These are phyloP conservation scores for Pterocles burchelli DNA, from an alignment of 2,113 vertebrate species.

Conservation along the genomic window DNA sequence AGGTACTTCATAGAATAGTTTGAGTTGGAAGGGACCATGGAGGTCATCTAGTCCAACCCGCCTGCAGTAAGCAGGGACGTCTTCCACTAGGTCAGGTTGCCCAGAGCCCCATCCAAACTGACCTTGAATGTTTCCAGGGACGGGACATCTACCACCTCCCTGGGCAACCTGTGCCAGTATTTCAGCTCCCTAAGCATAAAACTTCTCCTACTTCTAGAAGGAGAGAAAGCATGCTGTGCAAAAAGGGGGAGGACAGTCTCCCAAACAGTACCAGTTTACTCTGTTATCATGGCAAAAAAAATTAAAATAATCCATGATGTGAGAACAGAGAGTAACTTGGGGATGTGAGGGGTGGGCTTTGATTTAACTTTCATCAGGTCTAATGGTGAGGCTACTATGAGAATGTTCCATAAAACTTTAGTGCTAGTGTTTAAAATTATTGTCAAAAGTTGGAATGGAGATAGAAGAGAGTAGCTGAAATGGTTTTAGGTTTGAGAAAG, in stretches of 20 bases:
- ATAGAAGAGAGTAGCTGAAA: neutral
- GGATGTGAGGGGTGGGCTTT: neutral
- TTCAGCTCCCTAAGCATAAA: too few species aligned
- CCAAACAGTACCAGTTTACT: neutral
- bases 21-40: too few species aligned
- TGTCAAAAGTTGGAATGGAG: neutral
- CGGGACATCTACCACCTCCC: too few species aligned
- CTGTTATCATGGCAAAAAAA: neutral
- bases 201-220: neutral
- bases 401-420: neutral
- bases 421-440: neutral
- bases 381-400: neutral
- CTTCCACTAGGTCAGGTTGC: too few species aligned
- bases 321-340: neutral
- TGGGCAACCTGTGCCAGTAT: too few species aligned
- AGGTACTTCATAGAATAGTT: neutral
- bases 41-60: too few species aligned
- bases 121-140: too few species aligned
- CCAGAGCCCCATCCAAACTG: too few species aligned
- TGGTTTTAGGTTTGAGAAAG: neutral
- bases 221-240: rapidly evolving
- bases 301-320: neutral
- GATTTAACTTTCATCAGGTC: neutral
- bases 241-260: neutral
- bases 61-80: too few species aligned